Base-by-base conservation (phyloP, 2,797 vertebrate genomes). In the Gorsachius magnificus region DNA sequence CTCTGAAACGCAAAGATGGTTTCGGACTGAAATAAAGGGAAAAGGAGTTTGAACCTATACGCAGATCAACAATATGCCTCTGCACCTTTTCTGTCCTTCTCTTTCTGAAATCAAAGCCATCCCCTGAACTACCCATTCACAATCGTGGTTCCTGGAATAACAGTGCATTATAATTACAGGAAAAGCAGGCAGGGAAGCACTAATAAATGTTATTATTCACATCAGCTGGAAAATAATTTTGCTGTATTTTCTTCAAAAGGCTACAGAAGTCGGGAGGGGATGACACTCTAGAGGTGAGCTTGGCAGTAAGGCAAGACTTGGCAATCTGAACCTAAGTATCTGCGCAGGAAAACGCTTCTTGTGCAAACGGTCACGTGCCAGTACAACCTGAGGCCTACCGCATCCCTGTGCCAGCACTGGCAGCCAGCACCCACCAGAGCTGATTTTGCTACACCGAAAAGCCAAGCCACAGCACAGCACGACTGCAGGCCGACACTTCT, bases 201-300 rank as follows among this genome's bases (percentile, higher is more conserved):
- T 91, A 90, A 83, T 83, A 96, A 71, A 83, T 53, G 65, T 81
- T 93, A 91, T 71, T 89, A 95, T 51, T 76, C 48, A 76, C 51
- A 87, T 65, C 82, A 95, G 60, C n/a, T 88, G 45, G 38, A 89
- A 95, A 88, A 92, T 56, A 86, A 82, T 81, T 91, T 76, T 79
- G 46, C 50, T 66, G 2, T 36, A 18, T 48, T 95, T 91, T 89
- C 83, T 90, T 97, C 80, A 81, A 90, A 95, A 94, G 69, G 48
- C 72, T 76, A 90, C 41, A 90, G 45, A 83, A 89, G 18, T 38
- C 13, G 0, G n/a, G 43, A 94, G 38, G 16, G 36, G 63, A 56
- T 70, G 21, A 85, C 68, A 50, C 29, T 58, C 35, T n/a, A 70
- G 71, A 93, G 81, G 94, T 87, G 20, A 92, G 56, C 1, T 1